A percentile compares a stretch with the other conserved stretches of the same genome.
These are phyloP conservation scores for Sarotherodon lohbergeri DNA, from an alignment of 2,113 vertebrate genomes.

Conservation along the genomic window DNA sequence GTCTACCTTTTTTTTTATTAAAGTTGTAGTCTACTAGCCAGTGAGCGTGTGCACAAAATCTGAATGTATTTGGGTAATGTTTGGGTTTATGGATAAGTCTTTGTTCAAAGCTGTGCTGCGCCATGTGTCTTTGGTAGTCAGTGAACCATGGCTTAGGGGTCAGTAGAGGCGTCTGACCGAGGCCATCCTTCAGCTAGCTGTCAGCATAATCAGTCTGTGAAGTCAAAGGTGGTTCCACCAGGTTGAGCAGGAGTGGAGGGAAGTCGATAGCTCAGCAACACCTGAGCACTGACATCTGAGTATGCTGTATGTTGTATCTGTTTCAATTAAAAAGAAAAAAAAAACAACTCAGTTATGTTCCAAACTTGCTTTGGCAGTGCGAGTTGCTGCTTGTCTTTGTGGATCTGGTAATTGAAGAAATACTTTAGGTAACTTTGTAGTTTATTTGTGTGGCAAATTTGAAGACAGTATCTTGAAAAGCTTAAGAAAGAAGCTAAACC, in stretches of 20 bases:
- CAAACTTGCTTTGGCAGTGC: not conserved
- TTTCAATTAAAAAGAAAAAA: not conserved
- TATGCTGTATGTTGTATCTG: not conserved
- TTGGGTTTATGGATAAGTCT: not conserved
- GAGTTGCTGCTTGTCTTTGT: not conserved
- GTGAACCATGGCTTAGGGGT: slow-evolving; percentile 44
- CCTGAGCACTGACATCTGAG: slow-evolving; percentile 25
- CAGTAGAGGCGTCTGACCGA: slow-evolving; percentile 60
- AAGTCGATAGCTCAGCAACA: slow-evolving; percentile 45
- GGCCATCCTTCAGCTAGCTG: slow-evolving; percentile 60
- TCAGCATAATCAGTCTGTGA: slow-evolving; percentile 47
- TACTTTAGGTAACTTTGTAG: not conserved
- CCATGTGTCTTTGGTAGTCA: slow-evolving; percentile 43
- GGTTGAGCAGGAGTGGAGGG: slow-evolving; percentile 45
- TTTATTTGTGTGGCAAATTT: not conserved
- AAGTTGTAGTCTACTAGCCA: not conserved
- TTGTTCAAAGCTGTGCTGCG: not conserved
- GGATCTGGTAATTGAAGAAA: not conserved
- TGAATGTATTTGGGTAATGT: not conserved
- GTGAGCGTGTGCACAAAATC: not conserved
- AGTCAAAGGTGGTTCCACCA: slow-evolving; percentile 60
- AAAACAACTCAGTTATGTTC: not conserved
- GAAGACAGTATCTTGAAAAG: not conserved
- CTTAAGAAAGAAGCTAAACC: not conserved
- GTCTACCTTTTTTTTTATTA: not conserved